Evolutionary conservation across 2,113 vertebrate species (phyloP).

Genomic region (Erinaceus europaeus): DNA sequence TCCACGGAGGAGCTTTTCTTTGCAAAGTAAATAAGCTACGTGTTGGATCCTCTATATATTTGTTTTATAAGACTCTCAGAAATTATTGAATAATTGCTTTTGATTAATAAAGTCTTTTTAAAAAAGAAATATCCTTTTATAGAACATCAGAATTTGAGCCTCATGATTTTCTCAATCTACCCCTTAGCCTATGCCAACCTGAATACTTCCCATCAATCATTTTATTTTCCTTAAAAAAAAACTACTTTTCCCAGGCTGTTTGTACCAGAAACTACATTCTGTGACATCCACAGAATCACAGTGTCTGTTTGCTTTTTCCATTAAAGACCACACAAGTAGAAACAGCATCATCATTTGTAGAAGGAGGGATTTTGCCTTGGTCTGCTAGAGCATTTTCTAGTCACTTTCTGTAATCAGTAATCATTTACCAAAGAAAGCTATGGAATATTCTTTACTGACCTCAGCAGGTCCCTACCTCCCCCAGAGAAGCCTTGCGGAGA

Average conservation of each 20-base stretch:
- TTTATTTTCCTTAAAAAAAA: conserved; percentile 39
- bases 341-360: conserved; percentile 27
- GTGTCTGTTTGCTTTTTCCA: neutral
- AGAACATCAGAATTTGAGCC: conserved; percentile 23
- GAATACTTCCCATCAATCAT: neutral
- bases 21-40: conserved; percentile 19
- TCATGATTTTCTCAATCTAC: neutral
- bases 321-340: conserved; percentile 19
- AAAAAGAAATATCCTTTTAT: conserved; percentile 9
- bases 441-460: conserved; percentile 49
- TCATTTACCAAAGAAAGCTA: conserved; percentile 47
- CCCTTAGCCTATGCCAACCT: neutral
- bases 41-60: conserved; percentile 32
- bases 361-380: neutral
- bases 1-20: conserved; percentile 10
- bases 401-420: conserved; percentile 38
- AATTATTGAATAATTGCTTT: conserved; percentile 35
- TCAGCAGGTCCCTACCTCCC: conserved; percentile 36
- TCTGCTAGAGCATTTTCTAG: conserved; percentile 32
- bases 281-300: neutral
- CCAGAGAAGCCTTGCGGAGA: conserved; percentile 24
- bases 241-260: conserved; percentile 18
- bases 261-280: conserved; percentile 12
- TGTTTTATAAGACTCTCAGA: conserved; percentile 34
- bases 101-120: conserved; percentile 23